Evolutionary conservation across 2,113 vertebrate genomes (phyloP).

Genomic region (Neolamprologus longior): DNA sequence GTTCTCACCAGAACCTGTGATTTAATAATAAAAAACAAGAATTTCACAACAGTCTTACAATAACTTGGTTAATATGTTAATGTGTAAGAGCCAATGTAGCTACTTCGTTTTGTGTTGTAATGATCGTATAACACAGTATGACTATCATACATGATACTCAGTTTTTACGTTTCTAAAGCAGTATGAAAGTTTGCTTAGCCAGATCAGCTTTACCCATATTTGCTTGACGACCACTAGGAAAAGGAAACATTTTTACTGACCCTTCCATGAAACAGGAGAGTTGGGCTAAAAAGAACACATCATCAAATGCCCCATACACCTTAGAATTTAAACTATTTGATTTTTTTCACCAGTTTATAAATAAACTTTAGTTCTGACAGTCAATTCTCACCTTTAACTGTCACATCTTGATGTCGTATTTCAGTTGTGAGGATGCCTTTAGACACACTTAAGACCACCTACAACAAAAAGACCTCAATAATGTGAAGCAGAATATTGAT

Average conservation of each 20-base stretch:
- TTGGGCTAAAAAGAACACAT: neutral
- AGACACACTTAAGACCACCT: neutral
- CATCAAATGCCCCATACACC: neutral
- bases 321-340: neutral
- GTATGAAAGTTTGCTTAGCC: neutral
- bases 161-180: neutral
- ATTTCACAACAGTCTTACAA: neutral
- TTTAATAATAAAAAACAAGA: neutral
- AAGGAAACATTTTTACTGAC: neutral
- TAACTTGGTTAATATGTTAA: neutral
- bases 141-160: neutral
- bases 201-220: neutral
- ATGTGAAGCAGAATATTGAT: neutral
- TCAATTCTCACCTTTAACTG: neutral
- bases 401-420: accelerated
- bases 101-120: neutral
- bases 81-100: neutral
- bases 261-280: neutral
- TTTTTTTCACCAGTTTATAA: neutral
- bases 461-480: neutral
- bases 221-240: neutral
- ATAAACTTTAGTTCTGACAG: neutral
- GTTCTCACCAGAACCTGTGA: neutral
- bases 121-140: neutral
- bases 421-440: neutral